Evolutionary conservation across 1,140 invertebrate species (phyloP).

Genomic region (Theocolax elegans): DNA sequence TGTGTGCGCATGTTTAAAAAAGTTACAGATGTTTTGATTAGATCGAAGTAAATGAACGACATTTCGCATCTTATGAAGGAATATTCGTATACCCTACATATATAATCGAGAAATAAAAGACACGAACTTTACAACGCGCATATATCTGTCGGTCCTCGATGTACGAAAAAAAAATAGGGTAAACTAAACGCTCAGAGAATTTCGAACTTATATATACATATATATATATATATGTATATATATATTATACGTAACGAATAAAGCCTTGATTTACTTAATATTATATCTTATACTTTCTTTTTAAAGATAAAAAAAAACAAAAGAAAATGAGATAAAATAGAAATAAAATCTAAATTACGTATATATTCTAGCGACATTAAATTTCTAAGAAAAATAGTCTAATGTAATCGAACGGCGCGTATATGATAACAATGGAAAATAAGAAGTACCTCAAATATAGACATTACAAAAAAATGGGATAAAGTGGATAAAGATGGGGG

Average conservation of each 20-base stretch:
- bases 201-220: too few relatives aligned
- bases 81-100: conserved; percentile 37
- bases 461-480: background rate
- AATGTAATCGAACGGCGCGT: conserved; percentile 12
- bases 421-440: background rate
- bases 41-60: too few relatives aligned
- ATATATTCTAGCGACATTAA: conserved; percentile 20
- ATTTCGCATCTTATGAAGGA: conserved; percentile 21
- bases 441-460: conserved; percentile 3
- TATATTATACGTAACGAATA: conserved; percentile 30
- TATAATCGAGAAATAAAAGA: too few relatives aligned
- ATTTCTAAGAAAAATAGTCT: background rate
- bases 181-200: conserved; percentile 16
- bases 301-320: too few relatives aligned
- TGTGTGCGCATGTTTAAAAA: conserved; percentile 7
- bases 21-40: too few relatives aligned
- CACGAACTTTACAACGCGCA: conserved; percentile 17
- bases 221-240: too few relatives aligned
- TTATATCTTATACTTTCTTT: background rate
- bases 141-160: background rate
- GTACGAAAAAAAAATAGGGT: background rate
- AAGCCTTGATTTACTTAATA: conserved; percentile 29
- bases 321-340: background rate
- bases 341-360: conserved; percentile 21
- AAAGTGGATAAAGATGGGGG: background rate